Conservation (phyloP, 2,797 vertebrate species). For the Crenichthys baileyi region DNA sequence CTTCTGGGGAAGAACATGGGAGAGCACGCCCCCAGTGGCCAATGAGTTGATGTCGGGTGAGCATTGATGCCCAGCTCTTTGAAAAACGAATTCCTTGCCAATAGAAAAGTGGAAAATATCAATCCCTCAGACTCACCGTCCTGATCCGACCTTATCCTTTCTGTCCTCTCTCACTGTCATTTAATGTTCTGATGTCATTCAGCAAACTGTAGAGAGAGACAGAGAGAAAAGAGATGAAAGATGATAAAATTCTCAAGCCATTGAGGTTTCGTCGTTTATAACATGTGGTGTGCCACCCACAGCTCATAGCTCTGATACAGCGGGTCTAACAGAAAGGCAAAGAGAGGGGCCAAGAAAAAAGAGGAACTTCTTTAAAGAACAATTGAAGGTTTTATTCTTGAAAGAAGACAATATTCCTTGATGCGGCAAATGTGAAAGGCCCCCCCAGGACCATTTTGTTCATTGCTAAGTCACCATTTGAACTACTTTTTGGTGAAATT, state of each 20-base stretch:
- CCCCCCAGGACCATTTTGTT: slow-evolving; percentile 52
- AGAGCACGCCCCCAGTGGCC: slow-evolving; percentile 87
- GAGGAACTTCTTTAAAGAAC: slow-evolving; percentile 42
- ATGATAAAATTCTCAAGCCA: slow-evolving; percentile 38
- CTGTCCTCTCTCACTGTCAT: slow-evolving; percentile 79
- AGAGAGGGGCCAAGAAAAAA: slow-evolving; percentile 52
- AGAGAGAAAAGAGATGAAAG: slow-evolving; percentile 47
- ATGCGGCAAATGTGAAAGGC: slow-evolving; percentile 63
- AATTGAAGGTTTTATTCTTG: slow-evolving; percentile 31
- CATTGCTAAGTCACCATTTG: slow-evolving; percentile 44
- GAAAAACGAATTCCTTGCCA: slow-evolving; percentile 63
- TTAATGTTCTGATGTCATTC: slow-evolving; percentile 73
- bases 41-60: slow-evolving; percentile 68
- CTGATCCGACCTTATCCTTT: slow-evolving; percentile 62
- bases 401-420: slow-evolving; percentile 49
- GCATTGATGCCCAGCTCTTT: slow-evolving; percentile 51
- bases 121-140: slow-evolving; percentile 63
- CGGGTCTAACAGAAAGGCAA: slow-evolving; percentile 35
- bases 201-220: slow-evolving; percentile 69
- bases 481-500: slow-evolving; percentile 55
- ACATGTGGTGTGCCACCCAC: slow-evolving; percentile 37
- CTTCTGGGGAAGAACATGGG: slow-evolving; percentile 85
- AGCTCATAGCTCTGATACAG: slow-evolving; percentile 48
- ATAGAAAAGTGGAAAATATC: slow-evolving; percentile 70
- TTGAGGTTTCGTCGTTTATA: slow-evolving; percentile 49